A percentile compares a stretch with the other conserved stretches of the same genome.
phyloP scores from a whole-genome alignment of 2,888 invertebrate genomes.

The Asteroscopus sphinx region DNA sequence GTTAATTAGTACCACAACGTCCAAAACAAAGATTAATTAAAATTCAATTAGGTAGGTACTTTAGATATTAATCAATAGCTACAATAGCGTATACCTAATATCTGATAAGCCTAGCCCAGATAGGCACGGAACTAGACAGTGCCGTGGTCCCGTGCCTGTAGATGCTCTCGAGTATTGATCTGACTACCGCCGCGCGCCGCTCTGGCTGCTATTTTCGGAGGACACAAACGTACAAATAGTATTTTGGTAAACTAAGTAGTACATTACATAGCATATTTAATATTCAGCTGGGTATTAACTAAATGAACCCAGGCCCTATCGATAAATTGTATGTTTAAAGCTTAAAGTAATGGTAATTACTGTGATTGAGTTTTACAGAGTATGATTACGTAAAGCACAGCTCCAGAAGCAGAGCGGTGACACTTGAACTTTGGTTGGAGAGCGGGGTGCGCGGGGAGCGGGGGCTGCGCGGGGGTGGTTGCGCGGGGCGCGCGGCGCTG shows the following conservation, averaged over 20 bases:
- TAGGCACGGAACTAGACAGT: too few relatives aligned
- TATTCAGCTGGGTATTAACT: too few relatives aligned
- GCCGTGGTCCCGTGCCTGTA: too few relatives aligned
- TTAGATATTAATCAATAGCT: too few relatives aligned
- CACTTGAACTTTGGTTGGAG: slow-evolving; percentile 62
- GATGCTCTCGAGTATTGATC: slow-evolving; percentile 19
- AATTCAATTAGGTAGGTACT: too few relatives aligned
- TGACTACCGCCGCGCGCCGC: not conserved
- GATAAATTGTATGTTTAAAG: slow-evolving; percentile 5
- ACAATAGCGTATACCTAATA: too few relatives aligned
- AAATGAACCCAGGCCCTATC: too few relatives aligned
- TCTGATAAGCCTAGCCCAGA: too few relatives aligned
- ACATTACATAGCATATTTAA: not conserved
- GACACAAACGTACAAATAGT: not conserved
- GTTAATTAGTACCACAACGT: too few relatives aligned
- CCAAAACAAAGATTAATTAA: too few relatives aligned
- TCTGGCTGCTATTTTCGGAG: not conserved
- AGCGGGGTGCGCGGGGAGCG: slow-evolving; percentile 21
- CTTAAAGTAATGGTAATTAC: slow-evolving; percentile 2
- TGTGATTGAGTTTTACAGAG: slow-evolving; percentile 5
- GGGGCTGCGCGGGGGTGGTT: too few relatives aligned
- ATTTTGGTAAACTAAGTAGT: not conserved
- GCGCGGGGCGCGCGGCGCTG: slow-evolving; percentile 41
- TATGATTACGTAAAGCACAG: slow-evolving; percentile 58
- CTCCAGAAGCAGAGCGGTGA: slow-evolving; percentile 55